phyloP scores from a whole-genome alignment of 2,888 invertebrate genomes.

The Coremacera marginata region DNA sequence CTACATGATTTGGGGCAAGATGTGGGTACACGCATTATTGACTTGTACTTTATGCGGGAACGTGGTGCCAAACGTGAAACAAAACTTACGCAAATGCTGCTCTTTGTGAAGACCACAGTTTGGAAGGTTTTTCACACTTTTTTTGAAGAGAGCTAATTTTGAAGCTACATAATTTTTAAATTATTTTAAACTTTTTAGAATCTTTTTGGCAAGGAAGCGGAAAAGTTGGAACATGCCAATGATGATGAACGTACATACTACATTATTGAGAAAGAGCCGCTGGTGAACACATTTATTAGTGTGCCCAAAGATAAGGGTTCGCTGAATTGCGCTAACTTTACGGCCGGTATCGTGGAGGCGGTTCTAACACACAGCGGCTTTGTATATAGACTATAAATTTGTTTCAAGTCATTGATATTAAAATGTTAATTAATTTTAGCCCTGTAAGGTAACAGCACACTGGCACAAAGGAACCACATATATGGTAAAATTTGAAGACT shows the following conservation, averaged over 20 bases:
- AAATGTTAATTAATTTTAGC: conserved; percentile 74
- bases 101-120: conserved; percentile 95
- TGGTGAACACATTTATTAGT: conserved; percentile 97
- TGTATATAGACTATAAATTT: conserved; percentile 77
- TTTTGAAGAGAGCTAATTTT: not conserved
- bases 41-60: conserved; percentile 94
- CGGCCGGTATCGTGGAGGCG: conserved; percentile 97
- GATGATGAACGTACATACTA: conserved; percentile 99
- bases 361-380: conserved; percentile 95
- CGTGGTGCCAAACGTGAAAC: conserved; percentile 94
- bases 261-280: conserved; percentile 97
- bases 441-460: conserved; percentile 97
- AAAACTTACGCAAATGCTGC: conserved; percentile 91
- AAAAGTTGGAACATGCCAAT: conserved; percentile 97
- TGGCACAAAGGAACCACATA: conserved; percentile 99
- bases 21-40: conserved; percentile 93
- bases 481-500: conserved; percentile 97
- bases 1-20: conserved; percentile 94
- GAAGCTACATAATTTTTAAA: not conserved
- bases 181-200: conserved; percentile 73
- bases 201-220: conserved; percentile 97
- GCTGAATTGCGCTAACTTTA: conserved; percentile 97
- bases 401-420: not conserved
- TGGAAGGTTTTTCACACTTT: conserved; percentile 81
- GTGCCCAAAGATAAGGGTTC: conserved; percentile 98